Conservation (phyloP, 2,113 vertebrate genomes). For the Anser cygnoides region DNA sequence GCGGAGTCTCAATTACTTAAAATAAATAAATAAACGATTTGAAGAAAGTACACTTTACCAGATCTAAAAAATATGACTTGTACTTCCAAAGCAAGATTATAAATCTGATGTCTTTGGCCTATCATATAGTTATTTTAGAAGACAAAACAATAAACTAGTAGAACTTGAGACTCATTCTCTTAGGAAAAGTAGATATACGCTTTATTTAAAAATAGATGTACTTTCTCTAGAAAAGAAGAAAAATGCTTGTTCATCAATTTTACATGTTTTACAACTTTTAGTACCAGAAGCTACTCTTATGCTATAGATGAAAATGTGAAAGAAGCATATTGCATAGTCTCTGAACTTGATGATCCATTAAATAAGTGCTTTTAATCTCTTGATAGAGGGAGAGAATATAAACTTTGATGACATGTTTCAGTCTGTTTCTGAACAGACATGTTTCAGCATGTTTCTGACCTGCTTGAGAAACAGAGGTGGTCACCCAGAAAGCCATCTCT, state of each 20-base stretch:
- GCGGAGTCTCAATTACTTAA: neutral
- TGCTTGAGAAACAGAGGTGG: neutral
- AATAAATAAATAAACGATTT: neutral
- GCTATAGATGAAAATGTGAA: neutral
- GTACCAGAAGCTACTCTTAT: neutral
- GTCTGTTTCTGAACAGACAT: neutral
- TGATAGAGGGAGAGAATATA: neutral
- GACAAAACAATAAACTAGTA: neutral
- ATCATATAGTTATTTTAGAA: neutral
- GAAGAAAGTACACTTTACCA: neutral
- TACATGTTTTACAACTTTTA: neutral
- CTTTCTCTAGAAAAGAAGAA: neutral
- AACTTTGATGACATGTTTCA: neutral
- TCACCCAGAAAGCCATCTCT: neutral
- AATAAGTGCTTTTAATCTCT: neutral
- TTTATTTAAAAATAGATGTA: slow-evolving; percentile 9
- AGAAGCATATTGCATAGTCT: neutral
- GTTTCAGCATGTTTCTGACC: neutral
- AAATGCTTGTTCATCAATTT: neutral
- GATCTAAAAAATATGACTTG: neutral
- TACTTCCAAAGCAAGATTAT: neutral
- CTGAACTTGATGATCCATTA: slow-evolving; percentile 1
- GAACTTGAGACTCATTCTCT: neutral
- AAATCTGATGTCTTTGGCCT: neutral
- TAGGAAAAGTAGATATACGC: neutral